Evolutionary conservation across 1,140 invertebrate genomes (phyloP).

Genomic region (Drosophila punjabiensis): DNA sequence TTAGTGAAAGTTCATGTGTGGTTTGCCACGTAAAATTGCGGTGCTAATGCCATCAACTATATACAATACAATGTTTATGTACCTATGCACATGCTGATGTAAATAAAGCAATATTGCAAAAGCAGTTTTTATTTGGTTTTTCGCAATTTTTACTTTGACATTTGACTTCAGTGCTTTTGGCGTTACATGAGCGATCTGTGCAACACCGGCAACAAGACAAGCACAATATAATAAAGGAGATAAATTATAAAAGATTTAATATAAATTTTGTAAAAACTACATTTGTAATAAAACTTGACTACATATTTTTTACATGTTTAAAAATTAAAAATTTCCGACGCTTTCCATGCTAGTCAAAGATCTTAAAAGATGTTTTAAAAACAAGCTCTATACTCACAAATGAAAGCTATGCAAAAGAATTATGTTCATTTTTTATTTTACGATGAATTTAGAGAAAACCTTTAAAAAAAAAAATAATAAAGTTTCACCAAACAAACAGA

Average conservation of each 20-base stretch:
- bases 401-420: conserved; percentile 31
- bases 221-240: neutral
- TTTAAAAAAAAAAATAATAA: conserved; percentile 64
- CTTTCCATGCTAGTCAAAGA: neutral
- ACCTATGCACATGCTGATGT: conserved; percentile 13
- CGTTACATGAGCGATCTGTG: conserved; percentile 1
- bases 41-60: conserved; percentile 39
- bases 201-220: neutral
- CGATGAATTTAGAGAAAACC: conserved; percentile 68
- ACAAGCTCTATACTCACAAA: neutral
- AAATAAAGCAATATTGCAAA: conserved; percentile 11
- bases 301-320: too few species aligned
- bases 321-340: too few species aligned
- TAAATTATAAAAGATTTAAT: neutral
- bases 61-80: conserved; percentile 7
- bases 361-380: neutral
- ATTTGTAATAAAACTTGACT: too few species aligned
- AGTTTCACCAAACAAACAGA: conserved; percentile 80
- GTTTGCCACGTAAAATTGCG: conserved; percentile 73
- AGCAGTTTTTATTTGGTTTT: conserved; percentile 18
- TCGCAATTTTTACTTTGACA: conserved; percentile 51
- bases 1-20: conserved; percentile 74
- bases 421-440: conserved; percentile 57
- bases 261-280: too few species aligned
- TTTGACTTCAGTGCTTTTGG: conserved; percentile 23